These are phyloP conservation scores for Plumapathes pennacea DNA, from an alignment of 92 coral and sea anemone species.

Conservation along the genomic window DNA sequence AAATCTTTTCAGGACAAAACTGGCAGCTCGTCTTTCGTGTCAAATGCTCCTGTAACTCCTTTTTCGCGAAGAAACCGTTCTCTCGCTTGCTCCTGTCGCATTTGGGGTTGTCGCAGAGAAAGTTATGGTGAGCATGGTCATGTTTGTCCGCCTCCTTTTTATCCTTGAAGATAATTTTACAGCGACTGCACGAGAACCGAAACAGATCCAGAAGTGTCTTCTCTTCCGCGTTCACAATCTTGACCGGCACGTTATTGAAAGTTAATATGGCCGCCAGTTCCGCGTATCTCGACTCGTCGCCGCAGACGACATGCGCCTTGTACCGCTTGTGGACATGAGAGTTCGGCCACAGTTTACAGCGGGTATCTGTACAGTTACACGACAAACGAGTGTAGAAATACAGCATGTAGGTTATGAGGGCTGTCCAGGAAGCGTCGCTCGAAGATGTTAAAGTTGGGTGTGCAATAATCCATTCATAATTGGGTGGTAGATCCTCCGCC, in stretches of 20 bases:
- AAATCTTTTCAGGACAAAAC: conserved; percentile 71
- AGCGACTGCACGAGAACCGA: conserved; percentile 61
- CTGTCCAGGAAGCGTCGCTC: conserved; percentile 85
- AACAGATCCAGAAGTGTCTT: conserved; percentile 72
- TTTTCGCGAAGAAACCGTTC: conserved; percentile 75
- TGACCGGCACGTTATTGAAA: conserved; percentile 74
- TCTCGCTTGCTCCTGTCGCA: conserved; percentile 84
- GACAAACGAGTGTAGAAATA: conserved; percentile 79
- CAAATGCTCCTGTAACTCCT: conserved; percentile 59
- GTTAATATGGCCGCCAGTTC: conserved; percentile 83
- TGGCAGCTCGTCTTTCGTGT: conserved; percentile 52
- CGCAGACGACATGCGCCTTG: conserved; percentile 71
- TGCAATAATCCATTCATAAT: conserved; percentile 71
- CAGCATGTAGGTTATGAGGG: conserved; percentile 69
- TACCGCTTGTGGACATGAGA: conserved; percentile 68
- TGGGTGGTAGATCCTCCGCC: conserved; percentile 43
- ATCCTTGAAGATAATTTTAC: conserved; percentile 74
- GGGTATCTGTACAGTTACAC: conserved; percentile 56
- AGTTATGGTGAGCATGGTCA: conserved; percentile 70
- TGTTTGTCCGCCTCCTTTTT: conserved; percentile 64
- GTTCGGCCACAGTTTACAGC: conserved; percentile 64
- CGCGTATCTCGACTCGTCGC: conserved; percentile 68
- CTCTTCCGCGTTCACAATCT: conserved; percentile 65
- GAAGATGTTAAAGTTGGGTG: conserved; percentile 71
- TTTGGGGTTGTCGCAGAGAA: conserved; percentile 51